Evolutionary conservation across 2,888 invertebrate species (phyloP).

Genomic region (Aphidoletes aphidimyza): DNA sequence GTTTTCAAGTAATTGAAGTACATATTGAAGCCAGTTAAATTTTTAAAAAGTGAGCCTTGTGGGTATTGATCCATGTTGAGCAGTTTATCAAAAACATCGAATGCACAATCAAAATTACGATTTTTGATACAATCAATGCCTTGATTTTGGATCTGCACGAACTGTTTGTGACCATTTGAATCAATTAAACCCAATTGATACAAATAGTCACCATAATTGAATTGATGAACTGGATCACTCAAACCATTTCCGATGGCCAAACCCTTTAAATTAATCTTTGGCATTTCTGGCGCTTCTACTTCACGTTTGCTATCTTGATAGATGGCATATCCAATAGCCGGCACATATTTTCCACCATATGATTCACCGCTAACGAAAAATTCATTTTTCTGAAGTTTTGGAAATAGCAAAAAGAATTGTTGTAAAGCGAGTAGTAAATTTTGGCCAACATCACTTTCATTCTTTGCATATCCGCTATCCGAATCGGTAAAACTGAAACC

Average conservation of each 20-base stretch:
- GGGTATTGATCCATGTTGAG: slow-evolving; percentile 74
- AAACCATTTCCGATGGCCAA: slow-evolving; percentile 81
- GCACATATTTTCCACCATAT: slow-evolving; percentile 80
- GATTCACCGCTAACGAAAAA: slow-evolving; percentile 93
- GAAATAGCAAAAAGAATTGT: slow-evolving; percentile 88
- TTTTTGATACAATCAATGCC: slow-evolving; percentile 72
- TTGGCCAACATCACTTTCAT: slow-evolving; percentile 82
- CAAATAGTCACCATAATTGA: slow-evolving; percentile 81
- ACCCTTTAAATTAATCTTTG: slow-evolving; percentile 65
- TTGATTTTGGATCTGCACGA: slow-evolving; percentile 71
- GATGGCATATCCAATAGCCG: slow-evolving; percentile 80
- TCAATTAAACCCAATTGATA: slow-evolving; percentile 78
- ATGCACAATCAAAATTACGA: slow-evolving; percentile 73
- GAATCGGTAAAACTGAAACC: slow-evolving; percentile 89
- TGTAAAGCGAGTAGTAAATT: slow-evolving; percentile 80
- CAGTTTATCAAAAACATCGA: slow-evolving; percentile 73
- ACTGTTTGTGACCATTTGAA: slow-evolving; percentile 60
- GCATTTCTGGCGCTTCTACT: slow-evolving; percentile 60
- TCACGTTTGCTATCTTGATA: slow-evolving; percentile 72
- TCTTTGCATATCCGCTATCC: slow-evolving; percentile 80
- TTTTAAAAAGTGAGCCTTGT: slow-evolving; percentile 73
- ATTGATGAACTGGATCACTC: slow-evolving; percentile 81
- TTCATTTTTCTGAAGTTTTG: slow-evolving; percentile 76
- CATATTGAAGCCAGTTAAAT: slow-evolving; percentile 77
- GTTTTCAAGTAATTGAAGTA: slow-evolving; percentile 79